These are phyloP conservation scores for Pluvianellus socialis DNA, from an alignment of 2,113 vertebrate species.

Conservation along the genomic window DNA sequence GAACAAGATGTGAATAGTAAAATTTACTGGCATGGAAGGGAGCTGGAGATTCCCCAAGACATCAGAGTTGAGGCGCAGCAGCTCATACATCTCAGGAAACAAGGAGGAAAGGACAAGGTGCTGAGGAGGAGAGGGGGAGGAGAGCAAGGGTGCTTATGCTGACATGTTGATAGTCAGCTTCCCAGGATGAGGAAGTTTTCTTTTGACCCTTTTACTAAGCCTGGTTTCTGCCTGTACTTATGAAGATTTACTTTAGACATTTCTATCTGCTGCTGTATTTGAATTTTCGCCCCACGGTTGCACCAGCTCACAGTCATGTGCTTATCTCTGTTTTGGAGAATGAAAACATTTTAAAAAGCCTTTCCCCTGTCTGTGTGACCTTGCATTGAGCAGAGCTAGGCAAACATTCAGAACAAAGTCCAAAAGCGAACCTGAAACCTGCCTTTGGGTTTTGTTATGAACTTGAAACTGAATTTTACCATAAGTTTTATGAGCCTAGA, in stretches of 20 bases:
- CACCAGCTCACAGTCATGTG: not conserved
- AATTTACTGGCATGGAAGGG: not conserved
- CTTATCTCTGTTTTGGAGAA: not conserved
- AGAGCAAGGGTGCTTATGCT: not conserved
- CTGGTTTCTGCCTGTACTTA: not conserved
- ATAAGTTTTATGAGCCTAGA: constrained; percentile 13
- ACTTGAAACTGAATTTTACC: constrained; percentile 47
- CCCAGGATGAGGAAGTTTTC: not conserved
- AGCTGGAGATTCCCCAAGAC: not conserved
- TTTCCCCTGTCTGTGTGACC: not conserved
- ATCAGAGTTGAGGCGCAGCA: not conserved
- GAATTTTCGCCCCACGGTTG: not conserved
- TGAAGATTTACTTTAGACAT: not conserved
- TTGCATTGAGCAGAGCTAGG: constrained; percentile 10
- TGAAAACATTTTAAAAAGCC: not conserved
- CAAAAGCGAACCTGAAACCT: constrained; percentile 45
- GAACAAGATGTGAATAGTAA: not conserved
- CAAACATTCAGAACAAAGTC: constrained; percentile 15
- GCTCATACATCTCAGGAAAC: not conserved
- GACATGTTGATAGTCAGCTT: not conserved
- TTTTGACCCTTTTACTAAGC: not conserved
- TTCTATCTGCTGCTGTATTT: not conserved
- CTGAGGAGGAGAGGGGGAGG: not conserved
- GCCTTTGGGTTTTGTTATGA: constrained; percentile 49
- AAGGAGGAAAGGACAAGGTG: not conserved